Conservation (phyloP, 2,113 vertebrate species). For the Pollimyrus isidori region DNA sequence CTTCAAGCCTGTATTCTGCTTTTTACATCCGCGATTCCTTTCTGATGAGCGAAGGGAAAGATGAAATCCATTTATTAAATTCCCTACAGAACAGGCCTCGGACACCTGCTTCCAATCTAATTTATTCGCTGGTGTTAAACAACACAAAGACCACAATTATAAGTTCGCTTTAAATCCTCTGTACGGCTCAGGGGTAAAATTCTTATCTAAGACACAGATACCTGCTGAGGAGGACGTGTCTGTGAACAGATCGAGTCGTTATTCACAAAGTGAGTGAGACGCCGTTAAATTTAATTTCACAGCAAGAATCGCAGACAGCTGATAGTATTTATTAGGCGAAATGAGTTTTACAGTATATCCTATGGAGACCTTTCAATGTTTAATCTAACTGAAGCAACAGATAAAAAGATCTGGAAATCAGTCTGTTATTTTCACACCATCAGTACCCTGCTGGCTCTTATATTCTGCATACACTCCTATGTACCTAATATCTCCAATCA, state of each 20-base stretch:
- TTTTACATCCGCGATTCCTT: background rate
- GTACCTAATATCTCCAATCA: background rate
- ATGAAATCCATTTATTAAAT: background rate
- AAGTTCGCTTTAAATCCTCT: background rate
- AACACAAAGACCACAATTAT: background rate
- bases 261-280: background rate
- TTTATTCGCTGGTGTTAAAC: background rate
- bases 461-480: background rate
- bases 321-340: background rate
- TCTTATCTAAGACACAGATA: background rate
- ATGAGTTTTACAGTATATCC: background rate
- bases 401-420: background rate
- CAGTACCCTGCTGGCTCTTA: background rate
- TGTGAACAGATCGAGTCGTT: background rate
- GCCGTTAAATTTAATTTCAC: background rate
- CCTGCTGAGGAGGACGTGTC: background rate
- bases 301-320: background rate
- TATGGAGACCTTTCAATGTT: background rate
- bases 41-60: background rate
- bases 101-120: background rate
- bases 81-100: background rate
- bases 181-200: background rate
- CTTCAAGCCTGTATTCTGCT: background rate
- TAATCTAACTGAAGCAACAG: background rate
- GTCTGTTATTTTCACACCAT: background rate